These are phyloP conservation scores for Alosa sapidissima DNA, from an alignment of 2,797 vertebrate genomes.

Conservation along the genomic window DNA sequence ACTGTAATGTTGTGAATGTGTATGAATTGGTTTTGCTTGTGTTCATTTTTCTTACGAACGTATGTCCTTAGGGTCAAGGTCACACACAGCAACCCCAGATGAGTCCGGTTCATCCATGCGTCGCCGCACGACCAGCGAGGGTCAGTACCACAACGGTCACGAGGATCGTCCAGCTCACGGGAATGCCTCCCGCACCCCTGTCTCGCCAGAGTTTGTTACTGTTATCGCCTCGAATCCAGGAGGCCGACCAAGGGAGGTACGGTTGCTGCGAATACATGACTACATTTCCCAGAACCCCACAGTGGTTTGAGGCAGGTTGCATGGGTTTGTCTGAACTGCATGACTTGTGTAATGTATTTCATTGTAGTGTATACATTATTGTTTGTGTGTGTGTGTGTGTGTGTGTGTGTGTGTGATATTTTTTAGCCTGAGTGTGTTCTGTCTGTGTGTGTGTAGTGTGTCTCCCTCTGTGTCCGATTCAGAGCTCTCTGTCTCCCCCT, in stretches of 20 bases:
- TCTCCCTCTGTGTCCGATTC: background rate
- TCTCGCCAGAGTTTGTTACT: conserved; percentile 84
- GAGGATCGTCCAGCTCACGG: conserved; percentile 68
- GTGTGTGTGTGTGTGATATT: background rate
- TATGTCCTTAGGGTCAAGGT: conserved; percentile 78
- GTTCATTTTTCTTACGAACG: background rate
- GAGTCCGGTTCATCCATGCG: conserved; percentile 69
- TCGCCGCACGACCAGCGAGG: conserved; percentile 87
- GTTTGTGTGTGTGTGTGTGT: conserved; percentile 24
- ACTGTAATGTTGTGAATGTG: no score
- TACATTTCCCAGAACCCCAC: background rate
- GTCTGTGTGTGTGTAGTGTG: background rate
- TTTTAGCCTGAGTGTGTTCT: background rate
- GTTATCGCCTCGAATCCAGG: conserved; percentile 88
- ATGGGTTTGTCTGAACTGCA: background rate
- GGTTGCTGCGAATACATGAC: background rate
- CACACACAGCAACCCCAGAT: conserved; percentile 81
- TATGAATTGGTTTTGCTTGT: no score
- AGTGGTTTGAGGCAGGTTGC: background rate
- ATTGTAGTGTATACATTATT: background rate
- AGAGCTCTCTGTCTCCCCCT: conserved; percentile 13
- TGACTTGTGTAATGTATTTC: background rate
- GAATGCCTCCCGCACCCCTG: conserved; percentile 72
- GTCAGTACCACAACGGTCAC: conserved; percentile 86
- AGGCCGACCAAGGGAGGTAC: conserved; percentile 89